These are phyloP conservation scores for Maniola jurtina DNA, from an alignment of 1,140 invertebrate genomes.

Conservation along the genomic window DNA sequence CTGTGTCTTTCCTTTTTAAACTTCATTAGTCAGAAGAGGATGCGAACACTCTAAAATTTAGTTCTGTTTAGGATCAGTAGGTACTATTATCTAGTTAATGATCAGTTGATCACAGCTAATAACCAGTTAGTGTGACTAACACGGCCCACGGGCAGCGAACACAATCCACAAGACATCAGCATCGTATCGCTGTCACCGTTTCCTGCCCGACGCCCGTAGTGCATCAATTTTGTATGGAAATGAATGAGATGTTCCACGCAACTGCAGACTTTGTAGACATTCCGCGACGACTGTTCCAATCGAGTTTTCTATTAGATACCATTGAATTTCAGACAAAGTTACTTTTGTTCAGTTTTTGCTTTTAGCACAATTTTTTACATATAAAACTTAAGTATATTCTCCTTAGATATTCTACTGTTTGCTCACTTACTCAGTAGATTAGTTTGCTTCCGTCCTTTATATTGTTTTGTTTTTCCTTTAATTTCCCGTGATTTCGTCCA, in stretches of 20 bases:
- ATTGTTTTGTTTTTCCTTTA: too few species aligned
- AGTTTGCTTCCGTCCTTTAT: too few species aligned
- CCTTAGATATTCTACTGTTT: too few species aligned
- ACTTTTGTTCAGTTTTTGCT: not conserved
- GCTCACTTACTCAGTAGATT: too few species aligned
- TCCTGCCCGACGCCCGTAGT: constrained; percentile 42
- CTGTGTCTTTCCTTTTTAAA: too few species aligned
- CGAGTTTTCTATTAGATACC: not conserved
- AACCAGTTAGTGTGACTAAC: constrained; percentile 8
- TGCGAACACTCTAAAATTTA: too few species aligned
- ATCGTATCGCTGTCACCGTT: constrained; percentile 41
- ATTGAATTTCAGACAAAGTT: not conserved
- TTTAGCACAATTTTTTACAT: not conserved
- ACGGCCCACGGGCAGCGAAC: constrained; percentile 26
- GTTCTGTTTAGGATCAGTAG: too few species aligned
- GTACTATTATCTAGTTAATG: not conserved
- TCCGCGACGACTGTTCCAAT: not conserved
- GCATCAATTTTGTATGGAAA: constrained; percentile 52
- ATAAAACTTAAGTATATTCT: too few species aligned
- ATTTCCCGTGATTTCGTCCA: too few species aligned
- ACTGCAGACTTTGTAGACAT: constrained; percentile 20
- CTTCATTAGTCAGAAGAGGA: too few species aligned
- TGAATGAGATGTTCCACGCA: constrained; percentile 35
- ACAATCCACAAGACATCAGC: constrained; percentile 38
- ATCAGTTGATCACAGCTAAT: constrained; percentile 8